Evolutionary conservation across 1,140 invertebrate species (phyloP).

Genomic region (Panonychus citri): DNA sequence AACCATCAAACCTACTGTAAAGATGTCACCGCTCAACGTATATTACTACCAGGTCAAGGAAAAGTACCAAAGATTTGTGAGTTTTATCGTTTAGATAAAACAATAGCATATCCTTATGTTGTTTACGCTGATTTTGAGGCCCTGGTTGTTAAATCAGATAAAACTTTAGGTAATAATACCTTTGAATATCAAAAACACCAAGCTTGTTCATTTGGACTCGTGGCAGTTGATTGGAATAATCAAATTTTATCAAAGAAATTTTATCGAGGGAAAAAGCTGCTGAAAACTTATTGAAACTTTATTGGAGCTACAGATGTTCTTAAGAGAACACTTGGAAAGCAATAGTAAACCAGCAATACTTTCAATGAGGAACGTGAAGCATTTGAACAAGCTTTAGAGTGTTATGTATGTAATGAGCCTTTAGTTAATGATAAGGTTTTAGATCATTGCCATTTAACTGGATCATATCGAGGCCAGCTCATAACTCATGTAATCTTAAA

Average conservation of each 20-base stretch:
- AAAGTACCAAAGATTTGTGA: not conserved
- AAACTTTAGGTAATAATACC: not conserved
- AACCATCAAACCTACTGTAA: not conserved
- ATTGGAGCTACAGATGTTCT: not conserved
- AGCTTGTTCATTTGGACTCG: not conserved
- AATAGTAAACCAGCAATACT: not conserved
- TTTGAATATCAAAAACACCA: not conserved
- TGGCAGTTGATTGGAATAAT: not conserved
- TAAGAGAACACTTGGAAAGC: not conserved
- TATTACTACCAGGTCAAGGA: not conserved
- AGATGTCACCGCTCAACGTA: not conserved
- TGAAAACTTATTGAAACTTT: not conserved
- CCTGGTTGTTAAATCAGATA: not conserved
- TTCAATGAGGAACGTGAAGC: not conserved
- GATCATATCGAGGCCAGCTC: not conserved
- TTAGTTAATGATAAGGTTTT: not conserved
- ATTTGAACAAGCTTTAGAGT: not conserved
- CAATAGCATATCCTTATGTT: not conserved
- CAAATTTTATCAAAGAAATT: not conserved
- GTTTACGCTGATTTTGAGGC: not conserved
- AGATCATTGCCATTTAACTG: not conserved
- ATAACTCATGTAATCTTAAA: not conserved
- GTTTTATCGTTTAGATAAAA: not conserved
- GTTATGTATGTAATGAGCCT: not conserved
- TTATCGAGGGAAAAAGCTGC: not conserved